phyloP scores from a whole-genome alignment of 2,888 invertebrate species.

The Eugnorisma glareosa region DNA sequence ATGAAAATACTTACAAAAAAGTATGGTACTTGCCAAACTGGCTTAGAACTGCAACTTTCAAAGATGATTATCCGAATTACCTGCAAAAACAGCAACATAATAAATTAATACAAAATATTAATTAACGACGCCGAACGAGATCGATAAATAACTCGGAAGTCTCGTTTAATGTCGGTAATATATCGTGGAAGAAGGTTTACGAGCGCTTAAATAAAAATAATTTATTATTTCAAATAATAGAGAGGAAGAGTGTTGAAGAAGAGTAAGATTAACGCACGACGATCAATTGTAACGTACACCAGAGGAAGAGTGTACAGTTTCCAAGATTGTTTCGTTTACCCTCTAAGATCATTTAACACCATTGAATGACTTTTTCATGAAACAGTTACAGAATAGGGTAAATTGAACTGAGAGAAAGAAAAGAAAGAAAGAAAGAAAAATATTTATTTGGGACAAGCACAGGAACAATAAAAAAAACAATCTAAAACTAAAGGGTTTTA shows the following conservation, averaged over 20 bases:
- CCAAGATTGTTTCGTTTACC: constrained; percentile 21
- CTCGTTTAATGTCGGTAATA: constrained; percentile 67
- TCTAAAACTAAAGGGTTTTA: too few species aligned
- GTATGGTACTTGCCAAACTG: constrained; percentile 35
- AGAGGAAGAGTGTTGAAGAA: constrained; percentile 46
- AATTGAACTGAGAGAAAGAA: too few species aligned
- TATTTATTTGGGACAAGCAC: too few species aligned
- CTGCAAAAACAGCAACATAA: constrained; percentile 70
- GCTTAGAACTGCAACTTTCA: not conserved
- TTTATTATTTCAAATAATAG: constrained; percentile 71
- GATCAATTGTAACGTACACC: constrained; percentile 44
- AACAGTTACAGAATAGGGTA: too few species aligned
- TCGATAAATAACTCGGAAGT: constrained; percentile 67
- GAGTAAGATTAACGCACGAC: constrained; percentile 41
- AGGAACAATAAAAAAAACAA: too few species aligned
- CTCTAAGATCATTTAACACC: too few species aligned
- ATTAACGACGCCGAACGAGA: constrained; percentile 56
- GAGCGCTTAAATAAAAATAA: constrained; percentile 65
- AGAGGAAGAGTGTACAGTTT: not conserved
- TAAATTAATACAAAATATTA: constrained; percentile 64
- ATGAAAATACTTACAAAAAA: not conserved
- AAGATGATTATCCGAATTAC: constrained; percentile 60
- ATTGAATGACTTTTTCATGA: too few species aligned
- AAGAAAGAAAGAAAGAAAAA: too few species aligned
- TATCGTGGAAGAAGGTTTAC: constrained; percentile 53